Evolutionary conservation across 2,113 vertebrate species (phyloP), one percentile per base, ranked within the genome.

Genomic region (Colossoma macropomum): DNA sequence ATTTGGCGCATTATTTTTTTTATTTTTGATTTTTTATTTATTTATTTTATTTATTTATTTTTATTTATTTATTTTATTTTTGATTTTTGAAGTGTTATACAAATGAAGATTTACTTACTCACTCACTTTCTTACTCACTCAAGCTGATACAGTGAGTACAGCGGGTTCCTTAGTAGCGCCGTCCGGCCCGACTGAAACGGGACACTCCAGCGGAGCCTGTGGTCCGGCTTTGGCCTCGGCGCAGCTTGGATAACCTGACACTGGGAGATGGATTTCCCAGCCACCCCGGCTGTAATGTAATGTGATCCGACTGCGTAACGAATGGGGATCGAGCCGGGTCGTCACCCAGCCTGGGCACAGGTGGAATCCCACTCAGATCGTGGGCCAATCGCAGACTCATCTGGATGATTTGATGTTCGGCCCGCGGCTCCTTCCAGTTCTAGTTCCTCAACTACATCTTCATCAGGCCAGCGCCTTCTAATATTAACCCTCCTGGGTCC

Each of bases 181-280:
- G 5, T 27, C 25, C 7, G 59, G 25, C 59, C 23, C 21, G 23
- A 60, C 10, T 25, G 59, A 27, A 62, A 62, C 10, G 4, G 56
- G 56, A 48, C 27, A 50, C 71, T 68, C 54, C 54, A 15, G 30
- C 23, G 62, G 32, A 82, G 45, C 41, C 75, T 54, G 56, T n/a
- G 45, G 48, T 79, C 50, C 63, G 8, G 50, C 62, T 59, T 17
- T 82, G 80, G 28, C 73, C 62, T 87, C 77, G 74, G 81, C 79
- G 75, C 85, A 75, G 79, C 89, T 90, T 89, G 86, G 91, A 89
- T 89, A 90, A 91, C 87, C 81, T 87, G 90, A 93, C 90, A 92
- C 91, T 84, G 21, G 85, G 80, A 91, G 91, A 93, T 92, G 88
- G 85, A 92, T 92, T 93, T 92, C 90, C 88, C 90, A 91, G 91